Evolutionary conservation across 1,140 invertebrate genomes (phyloP).

Genomic region (Drosophila miranda): DNA sequence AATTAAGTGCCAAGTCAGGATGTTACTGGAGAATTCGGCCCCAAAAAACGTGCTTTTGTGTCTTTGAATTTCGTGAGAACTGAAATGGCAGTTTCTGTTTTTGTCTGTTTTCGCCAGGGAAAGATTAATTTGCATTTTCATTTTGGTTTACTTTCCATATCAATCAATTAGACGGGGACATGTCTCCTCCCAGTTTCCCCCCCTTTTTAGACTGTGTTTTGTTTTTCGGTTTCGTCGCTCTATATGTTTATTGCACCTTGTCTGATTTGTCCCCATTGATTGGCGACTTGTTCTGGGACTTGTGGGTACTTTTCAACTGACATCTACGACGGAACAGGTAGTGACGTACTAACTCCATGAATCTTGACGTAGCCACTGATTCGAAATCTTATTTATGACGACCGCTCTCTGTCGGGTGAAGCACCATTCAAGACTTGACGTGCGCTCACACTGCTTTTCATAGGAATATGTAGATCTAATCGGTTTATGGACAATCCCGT

Average conservation of each 20-base stretch:
- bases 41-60: conserved; percentile 6
- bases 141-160: conserved; percentile 17
- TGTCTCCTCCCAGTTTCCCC: conserved; percentile 3
- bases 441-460: conserved; percentile 20
- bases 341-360: conserved; percentile 19
- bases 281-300: conserved; percentile 2
- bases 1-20: conserved; percentile 34
- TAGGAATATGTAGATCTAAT: conserved; percentile 29
- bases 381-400: conserved; percentile 16
- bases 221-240: conserved; percentile 16
- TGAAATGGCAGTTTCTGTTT: conserved; percentile 8
- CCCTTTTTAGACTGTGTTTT: not conserved
- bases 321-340: not conserved
- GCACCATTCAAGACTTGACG: conserved; percentile 16
- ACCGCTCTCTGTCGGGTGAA: conserved; percentile 17
- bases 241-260: conserved; percentile 19
- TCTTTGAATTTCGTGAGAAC: conserved; percentile 14
- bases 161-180: conserved; percentile 31
- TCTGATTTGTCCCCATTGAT: conserved; percentile 18
- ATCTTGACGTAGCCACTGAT: conserved; percentile 13
- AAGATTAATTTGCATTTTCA: conserved; percentile 15
- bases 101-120: not conserved
- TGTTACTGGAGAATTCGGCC: conserved; percentile 16
- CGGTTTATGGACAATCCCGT: conserved; percentile 11
- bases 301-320: conserved; percentile 10